These are phyloP conservation scores for Leucophenga varia DNA, from an alignment of 1,140 invertebrate genomes.

Conservation along the genomic window DNA sequence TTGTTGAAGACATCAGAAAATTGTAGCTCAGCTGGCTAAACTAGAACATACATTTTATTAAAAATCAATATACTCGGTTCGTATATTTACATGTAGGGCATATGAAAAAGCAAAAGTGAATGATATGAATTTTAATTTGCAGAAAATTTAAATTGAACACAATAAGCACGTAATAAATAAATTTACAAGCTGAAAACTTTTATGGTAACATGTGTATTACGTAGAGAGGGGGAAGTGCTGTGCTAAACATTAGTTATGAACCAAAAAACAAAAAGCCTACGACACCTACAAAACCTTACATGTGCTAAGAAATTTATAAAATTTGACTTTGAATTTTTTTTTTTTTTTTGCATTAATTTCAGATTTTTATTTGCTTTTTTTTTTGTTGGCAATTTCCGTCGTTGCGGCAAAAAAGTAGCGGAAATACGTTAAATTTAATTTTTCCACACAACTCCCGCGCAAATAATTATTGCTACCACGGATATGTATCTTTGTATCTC, in stretches of 20 bases:
- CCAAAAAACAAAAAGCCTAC: too few species aligned
- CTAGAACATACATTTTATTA: slow-evolving; percentile 35
- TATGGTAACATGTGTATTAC: neutral
- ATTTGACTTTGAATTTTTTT: neutral
- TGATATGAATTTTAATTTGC: slow-evolving; percentile 37
- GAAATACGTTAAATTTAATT: slow-evolving; percentile 51
- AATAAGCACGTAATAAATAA: neutral
- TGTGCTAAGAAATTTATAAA: neutral
- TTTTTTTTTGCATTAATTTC: too few species aligned
- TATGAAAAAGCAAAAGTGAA: slow-evolving; percentile 5
- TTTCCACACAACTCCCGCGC: too few species aligned
- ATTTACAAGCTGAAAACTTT: neutral
- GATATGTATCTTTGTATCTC: too few species aligned
- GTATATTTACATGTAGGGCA: neutral
- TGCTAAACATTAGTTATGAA: too few species aligned
- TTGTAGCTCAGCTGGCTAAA: too few species aligned
- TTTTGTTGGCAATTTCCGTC: slow-evolving; percentile 43
- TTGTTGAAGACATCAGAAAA: too few species aligned
- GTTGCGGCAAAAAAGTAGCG: slow-evolving; percentile 10
- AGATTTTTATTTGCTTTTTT: slow-evolving; percentile 25
- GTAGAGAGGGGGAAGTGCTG: neutral
- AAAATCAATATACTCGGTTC: slow-evolving; percentile 45
- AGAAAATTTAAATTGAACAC: slow-evolving; percentile 15
- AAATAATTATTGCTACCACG: too few species aligned
- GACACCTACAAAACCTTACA: neutral